A percentile compares a stretch with the other conserved stretches of the same genome.
phyloP scores from a whole-genome alignment of 2,888 invertebrate genomes.

The Pollenia amentaria region DNA sequence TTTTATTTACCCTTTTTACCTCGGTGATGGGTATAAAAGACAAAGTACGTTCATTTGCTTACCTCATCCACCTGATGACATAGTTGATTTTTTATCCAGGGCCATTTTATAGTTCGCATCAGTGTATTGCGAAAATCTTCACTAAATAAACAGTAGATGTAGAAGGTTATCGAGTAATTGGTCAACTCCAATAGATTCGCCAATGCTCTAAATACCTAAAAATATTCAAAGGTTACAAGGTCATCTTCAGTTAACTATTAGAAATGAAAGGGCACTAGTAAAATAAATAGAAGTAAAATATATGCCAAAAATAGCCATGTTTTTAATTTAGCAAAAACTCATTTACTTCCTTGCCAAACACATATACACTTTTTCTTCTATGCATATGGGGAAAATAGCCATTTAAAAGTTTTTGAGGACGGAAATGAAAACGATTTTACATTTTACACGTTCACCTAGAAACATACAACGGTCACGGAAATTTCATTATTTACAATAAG shows the following conservation, averaged over 20 bases:
- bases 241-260: slow-evolving; percentile 14
- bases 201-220: slow-evolving; percentile 88
- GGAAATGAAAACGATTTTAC: slow-evolving; percentile 53
- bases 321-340: slow-evolving; percentile 17
- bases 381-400: neutral
- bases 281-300: neutral
- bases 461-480: neutral
- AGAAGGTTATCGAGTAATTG: slow-evolving; percentile 92
- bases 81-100: slow-evolving; percentile 84
- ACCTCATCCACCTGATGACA: slow-evolving; percentile 83
- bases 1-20: no score
- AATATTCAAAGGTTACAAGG: slow-evolving; percentile 15
- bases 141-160: slow-evolving; percentile 91
- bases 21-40: no score
- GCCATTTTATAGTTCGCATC: slow-evolving; percentile 87
- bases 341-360: neutral
- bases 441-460: slow-evolving; percentile 1
- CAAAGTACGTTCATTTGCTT: slow-evolving; percentile 63
- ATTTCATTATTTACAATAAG: slow-evolving; percentile 1
- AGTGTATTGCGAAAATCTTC: slow-evolving; percentile 91
- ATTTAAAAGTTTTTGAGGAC: slow-evolving; percentile 15
- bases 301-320: slow-evolving; percentile 3
- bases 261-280: slow-evolving; percentile 26
- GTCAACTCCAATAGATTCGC: slow-evolving; percentile 90
- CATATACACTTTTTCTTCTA: neutral